phyloP scores from a whole-genome alignment of 2,888 invertebrate species.

The Mycalesis mineus region DNA sequence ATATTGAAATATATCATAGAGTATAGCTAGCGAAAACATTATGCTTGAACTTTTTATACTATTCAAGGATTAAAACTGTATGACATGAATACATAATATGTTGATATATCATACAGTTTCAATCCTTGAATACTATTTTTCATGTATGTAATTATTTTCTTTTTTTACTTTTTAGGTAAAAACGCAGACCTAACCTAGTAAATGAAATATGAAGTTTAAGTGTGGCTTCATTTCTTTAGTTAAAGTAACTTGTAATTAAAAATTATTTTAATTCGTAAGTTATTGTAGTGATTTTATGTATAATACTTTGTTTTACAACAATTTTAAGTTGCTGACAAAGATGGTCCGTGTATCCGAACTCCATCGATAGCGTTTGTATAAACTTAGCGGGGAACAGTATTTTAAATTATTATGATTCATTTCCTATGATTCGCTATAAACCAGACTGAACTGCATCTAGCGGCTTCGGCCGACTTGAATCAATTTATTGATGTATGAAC shows the following conservation, averaged over 20 bases:
- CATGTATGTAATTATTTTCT: not conserved
- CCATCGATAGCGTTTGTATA: slow-evolving; percentile 10
- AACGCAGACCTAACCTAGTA: not conserved
- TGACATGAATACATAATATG: no score
- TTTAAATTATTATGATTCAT: slow-evolving; percentile 26
- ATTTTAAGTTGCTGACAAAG: slow-evolving; percentile 1
- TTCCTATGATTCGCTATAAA: slow-evolving; percentile 22
- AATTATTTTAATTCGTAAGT: not conserved
- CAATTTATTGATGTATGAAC: slow-evolving; percentile 65
- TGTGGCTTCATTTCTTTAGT: not conserved
- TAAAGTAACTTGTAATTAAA: not conserved
- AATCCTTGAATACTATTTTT: no score
- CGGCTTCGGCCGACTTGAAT: slow-evolving; percentile 52
- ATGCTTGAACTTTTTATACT: no score
- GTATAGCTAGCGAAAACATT: no score
- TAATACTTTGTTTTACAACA: not conserved
- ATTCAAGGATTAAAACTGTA: no score
- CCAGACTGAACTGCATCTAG: slow-evolving; percentile 51
- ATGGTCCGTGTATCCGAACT: slow-evolving; percentile 33
- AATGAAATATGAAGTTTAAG: not conserved
- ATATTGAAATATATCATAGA: no score
- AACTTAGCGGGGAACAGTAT: slow-evolving; percentile 16
- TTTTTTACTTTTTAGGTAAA: slow-evolving; percentile 6
- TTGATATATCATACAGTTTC: no score
- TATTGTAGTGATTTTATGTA: not conserved